Evolutionary conservation across 2,113 vertebrate genomes (phyloP).

Genomic region (Lethenteron reissneri): DNA sequence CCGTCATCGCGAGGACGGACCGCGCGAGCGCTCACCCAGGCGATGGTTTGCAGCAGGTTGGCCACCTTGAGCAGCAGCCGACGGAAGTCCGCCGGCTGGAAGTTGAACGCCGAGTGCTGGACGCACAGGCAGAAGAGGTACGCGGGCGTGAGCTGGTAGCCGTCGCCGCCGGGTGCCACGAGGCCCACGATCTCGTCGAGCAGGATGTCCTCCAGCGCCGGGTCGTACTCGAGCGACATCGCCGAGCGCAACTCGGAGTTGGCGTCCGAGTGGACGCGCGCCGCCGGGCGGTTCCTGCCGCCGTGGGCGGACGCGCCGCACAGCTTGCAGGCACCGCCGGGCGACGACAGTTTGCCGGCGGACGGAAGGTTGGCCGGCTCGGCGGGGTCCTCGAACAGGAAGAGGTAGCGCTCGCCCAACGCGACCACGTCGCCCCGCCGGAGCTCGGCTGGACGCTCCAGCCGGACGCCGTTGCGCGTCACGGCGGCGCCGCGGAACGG

Average conservation of each 20-base stretch:
- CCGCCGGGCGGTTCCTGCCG: slow-evolving; percentile 6
- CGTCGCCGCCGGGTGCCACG: slow-evolving; percentile 41
- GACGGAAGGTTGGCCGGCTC: slow-evolving; percentile 25
- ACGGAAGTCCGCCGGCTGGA: slow-evolving; percentile 49
- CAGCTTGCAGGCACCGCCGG: slow-evolving; percentile 24
- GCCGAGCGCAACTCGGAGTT: slow-evolving; percentile 18
- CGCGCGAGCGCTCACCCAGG: slow-evolving; percentile 45
- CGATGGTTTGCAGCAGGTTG: slow-evolving; percentile 51
- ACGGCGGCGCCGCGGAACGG: slow-evolving; percentile 50
- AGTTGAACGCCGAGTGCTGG: slow-evolving; percentile 47
- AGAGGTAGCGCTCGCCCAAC: slow-evolving; percentile 52
- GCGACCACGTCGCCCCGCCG: slow-evolving; percentile 57
- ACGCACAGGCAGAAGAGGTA: slow-evolving; percentile 61
- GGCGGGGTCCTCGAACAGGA: slow-evolving; percentile 63
- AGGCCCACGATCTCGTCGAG: slow-evolving; percentile 60
- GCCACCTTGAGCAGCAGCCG: slow-evolving; percentile 49
- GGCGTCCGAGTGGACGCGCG: slow-evolving; percentile 20
- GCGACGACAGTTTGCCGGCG: slow-evolving; percentile 14
- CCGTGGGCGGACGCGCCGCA: slow-evolving; percentile 36
- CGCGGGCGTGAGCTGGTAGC: slow-evolving; percentile 49
- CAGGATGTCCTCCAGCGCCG: slow-evolving; percentile 40
- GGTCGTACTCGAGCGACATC: slow-evolving; percentile 41
- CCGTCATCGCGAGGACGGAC: not conserved
- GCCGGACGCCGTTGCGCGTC: slow-evolving; percentile 47
- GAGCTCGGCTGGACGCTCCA: slow-evolving; percentile 45